Conservation (phyloP, 2,113 vertebrate genomes). For the Brachyistius frenatus region DNA sequence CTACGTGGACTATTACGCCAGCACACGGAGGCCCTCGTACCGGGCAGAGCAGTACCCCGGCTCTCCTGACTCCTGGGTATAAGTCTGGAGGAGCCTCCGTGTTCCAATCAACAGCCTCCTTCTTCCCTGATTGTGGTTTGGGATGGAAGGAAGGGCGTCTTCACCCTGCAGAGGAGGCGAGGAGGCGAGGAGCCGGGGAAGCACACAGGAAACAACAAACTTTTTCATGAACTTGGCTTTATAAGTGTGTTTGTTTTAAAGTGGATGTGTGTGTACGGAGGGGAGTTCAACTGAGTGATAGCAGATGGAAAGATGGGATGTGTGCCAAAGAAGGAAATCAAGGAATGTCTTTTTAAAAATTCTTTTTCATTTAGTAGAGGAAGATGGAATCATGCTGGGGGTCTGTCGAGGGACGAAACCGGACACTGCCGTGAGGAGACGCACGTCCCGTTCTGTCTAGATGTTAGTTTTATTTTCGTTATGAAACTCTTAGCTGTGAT, state of each 20-base stretch:
- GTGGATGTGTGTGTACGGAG: conserved; percentile 65
- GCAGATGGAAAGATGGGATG: conserved; percentile 86
- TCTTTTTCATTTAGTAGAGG: conserved; percentile 66
- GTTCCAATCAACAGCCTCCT: conserved; percentile 1
- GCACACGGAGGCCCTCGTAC: conserved; percentile 93
- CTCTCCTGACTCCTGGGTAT: conserved; percentile 99
- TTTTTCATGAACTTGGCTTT: conserved; percentile 78
- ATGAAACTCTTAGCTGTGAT: conserved; percentile 84
- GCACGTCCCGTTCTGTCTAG: conserved; percentile 85
- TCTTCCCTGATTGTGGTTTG: background rate
- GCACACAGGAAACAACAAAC: conserved; percentile 36
- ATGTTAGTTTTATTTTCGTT: conserved; percentile 87
- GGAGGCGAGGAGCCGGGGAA: conserved; percentile 1
- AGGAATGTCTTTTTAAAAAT: conserved; percentile 73
- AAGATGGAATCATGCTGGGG: conserved; percentile 69
- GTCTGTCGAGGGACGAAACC: conserved; percentile 38
- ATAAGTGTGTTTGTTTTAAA: conserved; percentile 73
- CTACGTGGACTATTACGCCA: conserved; percentile 98
- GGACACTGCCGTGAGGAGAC: conserved; percentile 52
- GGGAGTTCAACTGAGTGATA: conserved; percentile 59
- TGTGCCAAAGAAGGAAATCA: conserved; percentile 89
- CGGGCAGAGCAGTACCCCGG: conserved; percentile 96
- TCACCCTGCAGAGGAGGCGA: conserved; percentile 7
- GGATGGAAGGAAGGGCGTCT: background rate
- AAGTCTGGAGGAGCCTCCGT: conserved; percentile 55